Evolutionary conservation across 2,113 vertebrate species (phyloP).

Genomic region (Alouatta palliata): DNA sequence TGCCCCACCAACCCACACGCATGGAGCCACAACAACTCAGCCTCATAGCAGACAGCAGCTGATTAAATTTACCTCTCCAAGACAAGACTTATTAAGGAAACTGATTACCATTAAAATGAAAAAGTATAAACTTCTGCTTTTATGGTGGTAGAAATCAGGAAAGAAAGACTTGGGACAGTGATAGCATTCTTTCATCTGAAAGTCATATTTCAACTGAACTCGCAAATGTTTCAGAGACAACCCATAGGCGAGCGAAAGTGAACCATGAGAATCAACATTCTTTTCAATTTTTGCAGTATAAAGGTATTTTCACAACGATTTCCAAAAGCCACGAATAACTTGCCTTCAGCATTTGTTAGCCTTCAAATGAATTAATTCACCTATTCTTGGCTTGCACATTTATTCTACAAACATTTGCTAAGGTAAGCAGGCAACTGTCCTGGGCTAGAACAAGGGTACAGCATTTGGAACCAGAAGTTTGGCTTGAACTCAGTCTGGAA

Average conservation of each 20-base stretch:
- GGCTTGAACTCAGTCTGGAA: neutral
- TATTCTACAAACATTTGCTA: neutral
- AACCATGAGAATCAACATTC: constrained; percentile 3
- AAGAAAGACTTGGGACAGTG: neutral
- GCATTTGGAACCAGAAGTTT: neutral
- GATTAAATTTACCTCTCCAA: neutral
- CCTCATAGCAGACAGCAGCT: neutral
- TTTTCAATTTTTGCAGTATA: neutral
- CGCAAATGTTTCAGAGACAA: neutral
- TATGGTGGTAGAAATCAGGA: neutral
- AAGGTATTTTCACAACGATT: neutral
- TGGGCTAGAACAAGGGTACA: neutral
- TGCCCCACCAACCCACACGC: neutral
- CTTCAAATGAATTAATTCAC: neutral
- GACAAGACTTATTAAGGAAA: neutral
- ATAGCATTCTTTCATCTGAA: constrained; percentile 11
- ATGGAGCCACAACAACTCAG: neutral
- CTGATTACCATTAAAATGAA: neutral
- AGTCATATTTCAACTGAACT: constrained; percentile 41
- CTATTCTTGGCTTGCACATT: neutral
- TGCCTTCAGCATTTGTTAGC: neutral
- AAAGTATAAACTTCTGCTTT: neutral
- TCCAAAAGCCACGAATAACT: constrained; percentile 18
- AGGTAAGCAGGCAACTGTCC: neutral
- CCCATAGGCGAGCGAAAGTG: neutral